phyloP scores from a whole-genome alignment of 2,113 vertebrate species.

The Corvus moneduloides region DNA sequence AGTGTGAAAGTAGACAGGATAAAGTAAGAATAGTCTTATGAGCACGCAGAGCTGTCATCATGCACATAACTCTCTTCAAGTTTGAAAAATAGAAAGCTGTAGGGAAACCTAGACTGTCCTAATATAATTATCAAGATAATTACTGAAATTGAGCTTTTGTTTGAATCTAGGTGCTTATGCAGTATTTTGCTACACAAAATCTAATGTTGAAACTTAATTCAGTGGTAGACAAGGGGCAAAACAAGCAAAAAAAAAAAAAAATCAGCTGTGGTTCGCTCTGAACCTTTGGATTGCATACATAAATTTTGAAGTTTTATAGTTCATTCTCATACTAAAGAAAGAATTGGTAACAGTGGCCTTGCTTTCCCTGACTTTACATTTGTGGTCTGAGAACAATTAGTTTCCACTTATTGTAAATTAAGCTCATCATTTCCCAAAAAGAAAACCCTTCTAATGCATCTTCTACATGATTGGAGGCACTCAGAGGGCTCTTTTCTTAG shows the following conservation, averaged over 20 bases:
- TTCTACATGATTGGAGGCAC: background rate
- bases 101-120: background rate
- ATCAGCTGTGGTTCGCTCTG: background rate
- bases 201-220: background rate
- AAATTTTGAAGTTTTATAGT: background rate
- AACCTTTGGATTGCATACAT: background rate
- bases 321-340: background rate
- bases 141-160: background rate
- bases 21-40: conserved; percentile 44
- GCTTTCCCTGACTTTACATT: background rate
- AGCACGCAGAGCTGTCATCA: conserved; percentile 28
- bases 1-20: conserved; percentile 35
- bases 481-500: background rate
- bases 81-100: background rate
- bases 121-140: conserved; percentile 1
- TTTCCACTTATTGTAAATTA: background rate
- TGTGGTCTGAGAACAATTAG: background rate
- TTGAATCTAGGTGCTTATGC: background rate
- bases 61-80: background rate
- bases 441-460: background rate
- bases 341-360: background rate
- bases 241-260: background rate
- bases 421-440: background rate
- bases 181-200: background rate
- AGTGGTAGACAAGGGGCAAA: background rate